Evolutionary conservation across 2,797 vertebrate genomes (phyloP), one percentile per base, ranked within the genome.

Genomic region (Lepus oiostolus): DNA sequence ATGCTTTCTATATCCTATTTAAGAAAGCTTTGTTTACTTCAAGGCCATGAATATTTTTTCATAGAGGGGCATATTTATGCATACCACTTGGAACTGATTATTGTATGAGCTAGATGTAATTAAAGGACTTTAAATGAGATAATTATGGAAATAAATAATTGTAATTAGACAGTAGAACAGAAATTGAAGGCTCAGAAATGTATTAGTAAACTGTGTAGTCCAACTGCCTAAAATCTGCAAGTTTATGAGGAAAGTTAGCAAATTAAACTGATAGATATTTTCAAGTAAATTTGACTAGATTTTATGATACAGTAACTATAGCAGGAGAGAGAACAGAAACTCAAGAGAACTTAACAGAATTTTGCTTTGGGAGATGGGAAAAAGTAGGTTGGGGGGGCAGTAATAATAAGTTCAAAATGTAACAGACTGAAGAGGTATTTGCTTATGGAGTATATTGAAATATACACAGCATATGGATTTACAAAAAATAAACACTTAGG

Each of bases 331-430:
- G 32, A 89, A 11, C 22, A 90, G 50, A 87, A 68, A 24, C 11
- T 62, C 19, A 68, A 79, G 52, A 85, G 54, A 3, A 75, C 32
- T 35, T 76, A 42, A 9, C 2, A 30, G 74, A 63, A 76, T 83
- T 82, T 77, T 90, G 52, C 30, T 70, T 82, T 93, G 50, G 35
- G 35, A 79, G 30, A 79, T 80, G 32, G 72, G 42, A 60, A 63
- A 52, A 75, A 70, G 22, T 19, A 89, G 8, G 7, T 38, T 74
- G 74, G 28, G 17, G 6, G 83, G 65, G 16, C 17, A 76, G 2
- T 35, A 60, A 19, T 90, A 38, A 26, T 60, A 81, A 93, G 28
- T 90, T 88, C n/a, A 90, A 70, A 95, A 70, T 80, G 60, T 86
- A n/a, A 86, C 35, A 47, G 52, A 4, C 19, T 67, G 52, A 47